phyloP scores from a whole-genome alignment of 2,113 vertebrate species.

The Meles meles region DNA sequence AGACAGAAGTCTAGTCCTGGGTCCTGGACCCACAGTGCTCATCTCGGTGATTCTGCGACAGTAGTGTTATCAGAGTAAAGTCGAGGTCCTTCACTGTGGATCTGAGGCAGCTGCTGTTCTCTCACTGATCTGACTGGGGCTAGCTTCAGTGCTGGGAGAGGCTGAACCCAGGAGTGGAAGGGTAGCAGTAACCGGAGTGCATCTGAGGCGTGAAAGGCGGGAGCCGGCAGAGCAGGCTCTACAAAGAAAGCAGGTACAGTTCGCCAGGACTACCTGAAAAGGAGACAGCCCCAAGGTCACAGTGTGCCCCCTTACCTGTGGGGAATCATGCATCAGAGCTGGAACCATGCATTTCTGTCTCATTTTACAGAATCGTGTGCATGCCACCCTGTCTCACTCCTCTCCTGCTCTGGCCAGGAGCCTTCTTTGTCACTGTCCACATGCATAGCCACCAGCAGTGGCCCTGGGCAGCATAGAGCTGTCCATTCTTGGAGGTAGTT shows the following conservation, averaged over 20 bases:
- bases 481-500: no score
- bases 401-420: background rate
- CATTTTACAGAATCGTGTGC: background rate
- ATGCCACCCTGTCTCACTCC: background rate
- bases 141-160: background rate
- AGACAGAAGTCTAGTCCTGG: background rate
- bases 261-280: background rate
- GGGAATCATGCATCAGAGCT: background rate
- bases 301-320: fast-evolving
- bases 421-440: background rate
- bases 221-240: no score
- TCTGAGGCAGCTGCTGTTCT: background rate
- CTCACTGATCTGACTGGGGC: background rate
- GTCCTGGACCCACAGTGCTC: background rate
- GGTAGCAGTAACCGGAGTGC: fast-evolving
- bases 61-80: background rate
- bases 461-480: background rate
- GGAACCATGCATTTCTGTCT: background rate
- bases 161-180: fast-evolving
- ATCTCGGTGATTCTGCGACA: background rate
- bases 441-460: background rate
- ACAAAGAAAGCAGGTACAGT: fast-evolving
- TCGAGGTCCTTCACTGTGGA: background rate
- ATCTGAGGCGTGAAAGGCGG: no score
- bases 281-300: background rate